phyloP scores from a whole-genome alignment of 2,113 vertebrate species.

The Sturnus vulgaris region DNA sequence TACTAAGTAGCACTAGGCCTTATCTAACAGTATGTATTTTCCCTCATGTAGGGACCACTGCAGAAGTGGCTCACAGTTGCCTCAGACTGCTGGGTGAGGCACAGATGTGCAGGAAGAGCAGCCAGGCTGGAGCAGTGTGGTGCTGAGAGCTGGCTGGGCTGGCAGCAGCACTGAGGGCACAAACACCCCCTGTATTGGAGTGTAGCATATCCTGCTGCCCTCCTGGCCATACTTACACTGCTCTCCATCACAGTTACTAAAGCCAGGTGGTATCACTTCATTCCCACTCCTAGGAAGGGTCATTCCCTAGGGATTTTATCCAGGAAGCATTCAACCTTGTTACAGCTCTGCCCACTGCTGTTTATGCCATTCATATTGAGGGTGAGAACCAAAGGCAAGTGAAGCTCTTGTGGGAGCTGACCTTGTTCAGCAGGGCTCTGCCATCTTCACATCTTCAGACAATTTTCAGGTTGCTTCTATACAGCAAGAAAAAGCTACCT shows the following conservation, averaged over 20 bases:
- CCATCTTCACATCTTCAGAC: neutral
- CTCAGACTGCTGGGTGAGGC: neutral
- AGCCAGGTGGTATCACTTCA: neutral
- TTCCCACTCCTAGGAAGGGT: neutral
- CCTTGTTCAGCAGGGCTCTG: neutral
- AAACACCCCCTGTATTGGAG: neutral
- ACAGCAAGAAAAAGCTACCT: neutral
- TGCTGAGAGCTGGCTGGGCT: neutral
- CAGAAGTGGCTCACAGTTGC: neutral
- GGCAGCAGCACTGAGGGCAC: neutral
- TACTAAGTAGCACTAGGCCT: neutral
- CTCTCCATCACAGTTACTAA: neutral
- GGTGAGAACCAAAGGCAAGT: neutral
- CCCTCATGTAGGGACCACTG: neutral
- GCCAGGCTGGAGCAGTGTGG: too few relatives aligned
- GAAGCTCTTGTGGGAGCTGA: neutral
- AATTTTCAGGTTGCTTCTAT: neutral
- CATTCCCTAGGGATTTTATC: neutral
- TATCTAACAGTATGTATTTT: neutral
- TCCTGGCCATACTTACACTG: neutral
- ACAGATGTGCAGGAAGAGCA: fast-evolving
- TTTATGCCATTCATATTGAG: neutral
- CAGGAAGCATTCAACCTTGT: neutral
- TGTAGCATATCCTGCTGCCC: neutral
- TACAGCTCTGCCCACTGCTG: neutral